These are phyloP conservation scores for Malurus elegans DNA, from an alignment of 2,113 vertebrate genomes.

Conservation along the genomic window DNA sequence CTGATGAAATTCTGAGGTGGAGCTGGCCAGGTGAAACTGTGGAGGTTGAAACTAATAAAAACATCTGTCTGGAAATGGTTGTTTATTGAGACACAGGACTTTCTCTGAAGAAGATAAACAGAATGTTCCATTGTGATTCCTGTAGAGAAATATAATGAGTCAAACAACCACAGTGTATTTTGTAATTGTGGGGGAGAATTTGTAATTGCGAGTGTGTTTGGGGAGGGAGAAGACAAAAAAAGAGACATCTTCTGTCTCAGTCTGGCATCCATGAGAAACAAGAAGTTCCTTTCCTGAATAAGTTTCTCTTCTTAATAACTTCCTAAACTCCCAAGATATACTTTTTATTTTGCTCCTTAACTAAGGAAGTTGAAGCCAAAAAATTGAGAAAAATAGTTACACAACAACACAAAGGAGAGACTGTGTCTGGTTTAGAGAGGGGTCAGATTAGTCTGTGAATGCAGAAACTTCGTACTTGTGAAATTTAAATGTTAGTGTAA, in stretches of 20 bases:
- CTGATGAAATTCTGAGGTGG: background rate
- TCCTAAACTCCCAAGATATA: slow-evolving; percentile 37
- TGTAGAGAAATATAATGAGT: background rate
- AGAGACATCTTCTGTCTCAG: background rate
- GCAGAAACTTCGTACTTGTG: slow-evolving; percentile 3
- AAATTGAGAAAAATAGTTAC: slow-evolving; percentile 4
- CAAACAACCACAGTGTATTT: background rate
- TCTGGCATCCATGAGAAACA: slow-evolving; percentile 25
- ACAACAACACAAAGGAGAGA: slow-evolving; percentile 37
- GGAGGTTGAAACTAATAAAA: background rate
- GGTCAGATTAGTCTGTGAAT: slow-evolving; percentile 1
- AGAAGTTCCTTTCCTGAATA: slow-evolving; percentile 3
- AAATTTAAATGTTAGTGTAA: slow-evolving; percentile 25
- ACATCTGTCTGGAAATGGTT: background rate
- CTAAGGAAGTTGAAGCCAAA: slow-evolving; percentile 44
- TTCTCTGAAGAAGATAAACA: background rate
- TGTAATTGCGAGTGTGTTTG: background rate
- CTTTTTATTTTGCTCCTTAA: slow-evolving; percentile 41
- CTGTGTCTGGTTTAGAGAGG: background rate
- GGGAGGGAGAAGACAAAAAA: background rate
- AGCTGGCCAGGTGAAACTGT: background rate
- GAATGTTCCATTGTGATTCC: background rate
- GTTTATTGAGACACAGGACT: background rate
- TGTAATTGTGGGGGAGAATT: background rate
- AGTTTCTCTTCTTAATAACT: slow-evolving; percentile 49